Percentiles rank a stretch among this genome's conserved stretches.
Conservation (phyloP, 64 coral and sea anemone species). For the Montipora efflorescens region DNA sequence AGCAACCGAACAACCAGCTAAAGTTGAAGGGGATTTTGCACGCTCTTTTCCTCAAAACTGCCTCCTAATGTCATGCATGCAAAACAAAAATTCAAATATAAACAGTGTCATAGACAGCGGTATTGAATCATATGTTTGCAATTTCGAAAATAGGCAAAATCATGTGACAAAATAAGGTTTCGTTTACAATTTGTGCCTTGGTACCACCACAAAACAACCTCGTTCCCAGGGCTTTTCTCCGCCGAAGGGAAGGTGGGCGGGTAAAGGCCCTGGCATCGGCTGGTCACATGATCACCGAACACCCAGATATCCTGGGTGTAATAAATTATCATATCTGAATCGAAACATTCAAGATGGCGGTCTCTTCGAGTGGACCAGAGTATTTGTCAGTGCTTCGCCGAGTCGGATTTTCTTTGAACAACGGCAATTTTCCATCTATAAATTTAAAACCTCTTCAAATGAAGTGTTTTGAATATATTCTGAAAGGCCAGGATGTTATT, state of each 20-base stretch:
- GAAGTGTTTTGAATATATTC: constrained; percentile 52
- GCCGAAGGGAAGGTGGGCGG: neutral
- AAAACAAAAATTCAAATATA: neutral
- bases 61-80: neutral
- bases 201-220: constrained; percentile 16
- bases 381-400: constrained; percentile 13
- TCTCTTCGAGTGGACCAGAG: neutral
- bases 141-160: neutral
- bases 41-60: neutral
- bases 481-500: constrained; percentile 47
- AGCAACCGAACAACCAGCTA: neutral
- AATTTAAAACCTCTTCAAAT: constrained; percentile 32
- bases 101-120: neutral
- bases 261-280: constrained; percentile 56
- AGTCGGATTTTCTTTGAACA: neutral
- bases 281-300: constrained; percentile 42
- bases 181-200: neutral
- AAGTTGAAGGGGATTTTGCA: neutral
- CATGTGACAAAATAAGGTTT: neutral
- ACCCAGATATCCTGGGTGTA: constrained; percentile 49
- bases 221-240: constrained; percentile 32
- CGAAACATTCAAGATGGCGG: neutral
- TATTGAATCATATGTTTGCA: neutral
- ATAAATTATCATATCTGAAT: constrained; percentile 29
- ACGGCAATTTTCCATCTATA: neutral